Base-by-base conservation (phyloP, 2,888 invertebrate genomes). In the Neuroscelio doddi region DNA sequence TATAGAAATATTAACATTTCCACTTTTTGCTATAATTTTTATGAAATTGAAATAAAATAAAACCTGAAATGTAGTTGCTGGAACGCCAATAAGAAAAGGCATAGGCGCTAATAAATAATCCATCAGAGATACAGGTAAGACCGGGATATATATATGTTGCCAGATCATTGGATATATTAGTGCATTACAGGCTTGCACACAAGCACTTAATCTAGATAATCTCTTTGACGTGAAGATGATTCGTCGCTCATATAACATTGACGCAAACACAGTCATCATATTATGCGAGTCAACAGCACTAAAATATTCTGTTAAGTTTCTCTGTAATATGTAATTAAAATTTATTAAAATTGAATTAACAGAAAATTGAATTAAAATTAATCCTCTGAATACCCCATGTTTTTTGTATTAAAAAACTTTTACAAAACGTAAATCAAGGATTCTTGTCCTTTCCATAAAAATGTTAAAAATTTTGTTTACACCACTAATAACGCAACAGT, bases 141-240 rank as follows among this genome's bases (percentile, higher is more conserved):
- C 93, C 49, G 98, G 98, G 85, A 98, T 97, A 85, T 95, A 98
- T 80, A 98, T 95, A 80, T 98, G 97, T 86, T 98, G 98, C 98
- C 98, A 98, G 72, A 93, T 93, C 97, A 99, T 97, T 0, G 98
- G 98, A 85, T 97, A 98, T 34, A 99, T 90, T 41, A 98, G 91
- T 64, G 94, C 91, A 82, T 96, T 96, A 12, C 97, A 95, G 9
- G 97, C 97, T 85, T 97, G 96, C 17, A 95, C 94, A 79, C 95
- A 94, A 0, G 98, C 95, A 45, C 96, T 96, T 44, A 99, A 87
- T 61, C 96, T 89, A 69, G 95, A 94, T 67, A 98, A 87, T 80
- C 94, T 94, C 67, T 91, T 91, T 0, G 98, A 97, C 5, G 94
- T 95, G 75, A 99, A 93, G 51, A 98, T 91, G 62, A 99, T 94